These are phyloP conservation scores for Rhinogobio ventralis DNA, from an alignment of 2,797 vertebrate species.

Conservation along the genomic window DNA sequence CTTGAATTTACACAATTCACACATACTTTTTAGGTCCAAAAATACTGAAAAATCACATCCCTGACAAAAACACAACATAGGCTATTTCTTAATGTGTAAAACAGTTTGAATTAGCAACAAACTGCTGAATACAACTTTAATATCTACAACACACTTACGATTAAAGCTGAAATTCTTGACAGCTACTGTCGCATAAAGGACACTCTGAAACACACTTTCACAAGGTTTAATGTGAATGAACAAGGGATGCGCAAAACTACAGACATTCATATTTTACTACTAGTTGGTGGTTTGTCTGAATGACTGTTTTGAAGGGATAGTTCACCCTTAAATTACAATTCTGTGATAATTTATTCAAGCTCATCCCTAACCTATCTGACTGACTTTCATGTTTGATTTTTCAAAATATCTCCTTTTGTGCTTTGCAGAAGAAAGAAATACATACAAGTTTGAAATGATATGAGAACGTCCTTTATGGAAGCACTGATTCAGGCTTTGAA, in stretches of 20 bases:
- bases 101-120: background rate
- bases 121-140: background rate
- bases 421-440: background rate
- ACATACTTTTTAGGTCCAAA: background rate
- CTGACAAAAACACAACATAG: background rate
- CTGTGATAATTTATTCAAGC: background rate
- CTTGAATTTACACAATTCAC: no score
- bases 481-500: background rate
- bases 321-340: background rate
- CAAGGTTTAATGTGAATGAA: background rate
- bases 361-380: background rate
- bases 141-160: background rate
- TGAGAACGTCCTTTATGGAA: background rate
- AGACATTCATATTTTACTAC: background rate
- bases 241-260: background rate
- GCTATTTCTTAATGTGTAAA: background rate
- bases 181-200: background rate
- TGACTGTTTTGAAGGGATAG: background rate
- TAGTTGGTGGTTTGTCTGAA: background rate
- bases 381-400: background rate
- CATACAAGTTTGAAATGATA: background rate
- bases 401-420: background rate
- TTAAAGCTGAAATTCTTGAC: slow-evolving; percentile 4
- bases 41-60: background rate
- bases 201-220: background rate